Evolutionary conservation across 2,113 vertebrate genomes (phyloP).

Genomic region (Cyprinodon tularosa): DNA sequence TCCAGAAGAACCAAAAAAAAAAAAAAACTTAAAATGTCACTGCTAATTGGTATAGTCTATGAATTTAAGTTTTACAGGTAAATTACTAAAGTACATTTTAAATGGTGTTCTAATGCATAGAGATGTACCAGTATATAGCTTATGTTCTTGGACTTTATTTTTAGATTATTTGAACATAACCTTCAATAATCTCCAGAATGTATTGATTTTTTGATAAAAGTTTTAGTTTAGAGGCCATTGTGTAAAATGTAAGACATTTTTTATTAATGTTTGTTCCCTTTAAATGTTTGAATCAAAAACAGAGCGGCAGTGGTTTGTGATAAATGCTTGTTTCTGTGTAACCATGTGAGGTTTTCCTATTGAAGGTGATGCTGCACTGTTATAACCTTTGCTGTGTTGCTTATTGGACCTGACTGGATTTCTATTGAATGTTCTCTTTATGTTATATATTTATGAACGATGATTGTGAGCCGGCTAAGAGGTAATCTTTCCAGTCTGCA

Average conservation of each 20-base stretch:
- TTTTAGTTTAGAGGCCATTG: slow-evolving; percentile 20
- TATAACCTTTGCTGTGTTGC: slow-evolving; percentile 45
- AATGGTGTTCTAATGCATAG: background rate
- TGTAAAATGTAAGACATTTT: background rate
- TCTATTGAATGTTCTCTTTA: slow-evolving; percentile 29
- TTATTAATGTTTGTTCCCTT: background rate
- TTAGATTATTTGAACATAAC: background rate
- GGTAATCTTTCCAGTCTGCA: slow-evolving; percentile 3
- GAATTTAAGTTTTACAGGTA: background rate
- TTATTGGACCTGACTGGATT: slow-evolving; percentile 22
- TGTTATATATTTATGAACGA: slow-evolving; percentile 13
- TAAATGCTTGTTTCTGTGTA: background rate
- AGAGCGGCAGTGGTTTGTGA: background rate
- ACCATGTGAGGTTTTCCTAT: slow-evolving; percentile 29
- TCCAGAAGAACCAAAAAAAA: no score
- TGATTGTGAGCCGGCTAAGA: background rate
- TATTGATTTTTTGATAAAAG: background rate
- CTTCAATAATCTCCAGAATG: slow-evolving; percentile 3
- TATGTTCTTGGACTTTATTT: background rate
- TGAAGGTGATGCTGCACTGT: slow-evolving; percentile 44
- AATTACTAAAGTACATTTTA: background rate
- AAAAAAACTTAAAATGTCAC: no score
- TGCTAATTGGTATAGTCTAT: no score
- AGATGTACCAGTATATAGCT: background rate
- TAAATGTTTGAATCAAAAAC: slow-evolving; percentile 4